phyloP scores from a whole-genome alignment of 2,888 invertebrate species.

The Mythimna loreyi region DNA sequence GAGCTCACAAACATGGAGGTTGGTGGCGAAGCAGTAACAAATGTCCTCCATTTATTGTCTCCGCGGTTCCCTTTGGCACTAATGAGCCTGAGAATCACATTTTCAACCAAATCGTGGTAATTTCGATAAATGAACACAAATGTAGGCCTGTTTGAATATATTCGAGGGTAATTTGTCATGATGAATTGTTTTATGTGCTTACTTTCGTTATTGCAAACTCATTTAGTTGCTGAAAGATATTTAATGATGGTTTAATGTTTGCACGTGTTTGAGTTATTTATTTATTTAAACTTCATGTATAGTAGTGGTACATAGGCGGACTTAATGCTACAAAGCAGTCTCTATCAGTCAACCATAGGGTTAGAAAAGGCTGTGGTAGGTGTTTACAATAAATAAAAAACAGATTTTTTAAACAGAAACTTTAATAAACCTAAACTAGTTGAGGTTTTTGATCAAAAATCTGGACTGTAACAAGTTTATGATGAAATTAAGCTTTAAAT shows the following conservation, averaged over 20 bases:
- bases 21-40: constrained; percentile 73
- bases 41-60: constrained; percentile 75
- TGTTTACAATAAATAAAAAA: too few species aligned
- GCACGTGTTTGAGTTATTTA: not conserved
- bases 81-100: constrained; percentile 74
- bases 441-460: too few species aligned
- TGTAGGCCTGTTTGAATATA: constrained; percentile 51
- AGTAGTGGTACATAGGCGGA: too few species aligned
- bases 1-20: constrained; percentile 71
- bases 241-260: constrained; percentile 1
- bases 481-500: too few species aligned
- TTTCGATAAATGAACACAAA: constrained; percentile 64
- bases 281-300: too few species aligned
- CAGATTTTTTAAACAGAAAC: too few species aligned
- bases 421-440: too few species aligned
- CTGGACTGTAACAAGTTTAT: too few species aligned
- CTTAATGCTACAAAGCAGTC: too few species aligned
- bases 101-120: constrained; percentile 68
- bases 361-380: too few species aligned
- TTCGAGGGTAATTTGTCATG: constrained; percentile 53
- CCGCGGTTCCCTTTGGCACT: constrained; percentile 72
- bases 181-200: constrained; percentile 42
- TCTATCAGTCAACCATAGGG: too few species aligned
- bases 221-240: constrained; percentile 22
- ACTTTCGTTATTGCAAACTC: constrained; percentile 44